These are phyloP conservation scores for Drosophila arawakana DNA, from an alignment of 1,140 invertebrate genomes.

Conservation along the genomic window DNA sequence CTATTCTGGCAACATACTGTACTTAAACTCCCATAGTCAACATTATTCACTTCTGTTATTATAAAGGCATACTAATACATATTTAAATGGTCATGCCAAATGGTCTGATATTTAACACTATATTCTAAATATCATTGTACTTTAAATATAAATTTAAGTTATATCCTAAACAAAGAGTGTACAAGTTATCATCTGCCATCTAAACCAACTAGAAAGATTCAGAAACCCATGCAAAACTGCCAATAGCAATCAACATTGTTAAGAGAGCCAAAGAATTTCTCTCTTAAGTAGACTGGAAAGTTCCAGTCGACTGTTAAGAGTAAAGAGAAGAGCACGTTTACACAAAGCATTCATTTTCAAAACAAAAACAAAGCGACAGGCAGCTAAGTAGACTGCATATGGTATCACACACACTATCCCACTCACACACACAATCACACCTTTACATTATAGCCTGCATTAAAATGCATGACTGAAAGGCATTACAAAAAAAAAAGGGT, in stretches of 20 bases:
- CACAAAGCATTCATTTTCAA: constrained; percentile 46
- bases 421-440: constrained; percentile 12
- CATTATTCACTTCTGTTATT: too few relatives aligned
- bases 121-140: too few relatives aligned
- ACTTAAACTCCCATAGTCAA: neutral
- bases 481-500: constrained; percentile 47
- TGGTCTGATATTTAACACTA: neutral
- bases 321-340: constrained; percentile 28
- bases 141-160: too few relatives aligned
- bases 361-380: constrained; percentile 54
- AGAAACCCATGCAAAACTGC: neutral
- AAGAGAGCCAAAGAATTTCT: neutral
- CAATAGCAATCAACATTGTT: constrained; percentile 5
- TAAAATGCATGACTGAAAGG: constrained; percentile 55
- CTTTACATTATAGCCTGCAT: constrained; percentile 24
- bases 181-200: neutral
- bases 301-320: constrained; percentile 52
- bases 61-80: too few relatives aligned
- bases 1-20: constrained; percentile 40
- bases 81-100: neutral
- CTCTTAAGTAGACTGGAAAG: constrained; percentile 31
- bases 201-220: neutral
- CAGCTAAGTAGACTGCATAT: constrained; percentile 36
- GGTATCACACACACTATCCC: constrained; percentile 11
- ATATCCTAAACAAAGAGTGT: too few relatives aligned